Base-by-base conservation (phyloP, 2,797 vertebrate genomes). In the Odontamblyopus rebecca region DNA sequence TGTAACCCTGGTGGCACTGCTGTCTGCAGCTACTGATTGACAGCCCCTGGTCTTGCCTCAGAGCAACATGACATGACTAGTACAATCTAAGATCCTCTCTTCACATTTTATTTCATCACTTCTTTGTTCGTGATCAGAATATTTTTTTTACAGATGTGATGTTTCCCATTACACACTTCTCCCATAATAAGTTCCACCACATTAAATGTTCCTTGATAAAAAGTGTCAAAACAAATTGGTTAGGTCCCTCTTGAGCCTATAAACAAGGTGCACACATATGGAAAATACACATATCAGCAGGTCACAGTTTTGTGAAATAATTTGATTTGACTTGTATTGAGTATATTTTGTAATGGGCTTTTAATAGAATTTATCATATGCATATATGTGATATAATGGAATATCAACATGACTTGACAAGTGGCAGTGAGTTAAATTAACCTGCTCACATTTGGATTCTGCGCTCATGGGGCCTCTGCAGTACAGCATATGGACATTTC, bases 401-500 rank as follows among this genome's bases (percentile, higher is more conserved):
- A 82, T 69, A 71, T 77, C 76, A 85, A 77, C 75, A 80, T 71
- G 70, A 73, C 76, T 67, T 73, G 73, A 72, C 74, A 60, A 76
- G 78, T 82, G 73, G 70, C 78, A 83, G 4, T 53, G 61, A 75
- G 62, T 82, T 70, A 65, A 65, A 65, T 23, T 44, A 65, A 65
- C 61, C 44, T 54, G 38, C 71, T 75, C 64, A 77, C 15, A 16
- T 82, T 70, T 56, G 65, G 6, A 62, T 54, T 60, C 61, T 12
- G 23, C 13, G 64, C 68, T 62, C 53, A 48, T 29, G 26, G 71
- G 72, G 69, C 53, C 27, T 74, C 68, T 18, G 9, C 69, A 67
- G 65, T 79, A 69, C 74, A 82, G 64, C 90, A 92, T 90, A 89
- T 90, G 87, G 86, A 70, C 32, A n/a, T 84, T 82, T 78, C 75